phyloP scores from a whole-genome alignment of 1,140 invertebrate genomes.

The Sminthurides bifidus region DNA sequence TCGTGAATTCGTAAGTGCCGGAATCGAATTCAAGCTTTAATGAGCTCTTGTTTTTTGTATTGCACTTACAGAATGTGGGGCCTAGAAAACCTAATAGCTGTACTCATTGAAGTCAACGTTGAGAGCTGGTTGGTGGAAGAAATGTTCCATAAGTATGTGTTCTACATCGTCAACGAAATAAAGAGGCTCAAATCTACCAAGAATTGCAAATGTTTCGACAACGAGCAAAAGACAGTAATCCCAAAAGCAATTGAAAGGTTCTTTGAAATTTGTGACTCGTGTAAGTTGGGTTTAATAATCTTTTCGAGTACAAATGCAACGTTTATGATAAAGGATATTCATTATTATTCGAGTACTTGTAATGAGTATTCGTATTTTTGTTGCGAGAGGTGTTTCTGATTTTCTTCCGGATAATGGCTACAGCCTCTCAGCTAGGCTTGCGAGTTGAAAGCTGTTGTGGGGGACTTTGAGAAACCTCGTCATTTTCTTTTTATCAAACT shows the following conservation, averaged over 20 bases:
- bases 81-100: slow-evolving; percentile 20
- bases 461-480: too few relatives aligned
- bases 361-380: too few relatives aligned
- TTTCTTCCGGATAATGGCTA: too few relatives aligned
- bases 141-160: slow-evolving; percentile 23
- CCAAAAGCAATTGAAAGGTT: neutral
- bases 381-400: too few relatives aligned
- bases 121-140: slow-evolving; percentile 19
- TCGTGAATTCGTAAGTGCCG: too few relatives aligned
- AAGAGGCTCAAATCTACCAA: slow-evolving; percentile 7
- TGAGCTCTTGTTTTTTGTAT: too few relatives aligned
- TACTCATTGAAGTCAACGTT: slow-evolving; percentile 15
- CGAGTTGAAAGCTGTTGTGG: too few relatives aligned
- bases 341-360: too few relatives aligned
- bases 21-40: too few relatives aligned
- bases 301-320: neutral
- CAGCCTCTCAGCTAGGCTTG: too few relatives aligned
- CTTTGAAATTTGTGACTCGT: slow-evolving; percentile 9
- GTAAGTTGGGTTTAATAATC: slow-evolving; percentile 1
- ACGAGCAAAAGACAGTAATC: neutral
- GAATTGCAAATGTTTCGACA: slow-evolving; percentile 17
- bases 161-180: slow-evolving; percentile 17
- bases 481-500: too few relatives aligned
- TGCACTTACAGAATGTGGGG: slow-evolving; percentile 26
- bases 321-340: too few relatives aligned